phyloP scores from a whole-genome alignment of 2,113 vertebrate species.

The Panthera leo region DNA sequence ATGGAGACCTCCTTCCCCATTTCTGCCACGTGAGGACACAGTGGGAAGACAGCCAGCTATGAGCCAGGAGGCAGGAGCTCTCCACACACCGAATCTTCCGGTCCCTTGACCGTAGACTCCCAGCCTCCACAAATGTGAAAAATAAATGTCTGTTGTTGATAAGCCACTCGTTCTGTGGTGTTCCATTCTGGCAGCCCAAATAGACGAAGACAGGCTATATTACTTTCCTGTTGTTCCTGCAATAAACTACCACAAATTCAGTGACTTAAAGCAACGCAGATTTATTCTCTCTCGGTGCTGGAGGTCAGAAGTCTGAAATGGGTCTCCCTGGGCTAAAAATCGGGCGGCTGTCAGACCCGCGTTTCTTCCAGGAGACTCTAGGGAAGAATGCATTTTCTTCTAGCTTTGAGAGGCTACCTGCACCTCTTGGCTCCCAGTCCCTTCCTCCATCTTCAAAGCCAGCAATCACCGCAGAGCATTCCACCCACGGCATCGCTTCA shows the following conservation, averaged over 20 bases:
- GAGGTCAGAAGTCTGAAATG: not conserved
- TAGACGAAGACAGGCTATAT: not conserved
- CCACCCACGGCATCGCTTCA: no score
- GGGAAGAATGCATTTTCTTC: not conserved
- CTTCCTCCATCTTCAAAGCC: not conserved
- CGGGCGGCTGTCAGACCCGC: fast-evolving
- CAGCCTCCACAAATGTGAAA: not conserved
- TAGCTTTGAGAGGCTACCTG: not conserved
- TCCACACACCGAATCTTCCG: not conserved
- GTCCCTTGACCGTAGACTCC: not conserved
- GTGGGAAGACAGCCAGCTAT: not conserved
- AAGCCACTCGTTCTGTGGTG: not conserved
- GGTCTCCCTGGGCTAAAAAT: not conserved
- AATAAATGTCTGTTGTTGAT: not conserved
- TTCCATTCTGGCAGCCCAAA: not conserved
- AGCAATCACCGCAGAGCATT: not conserved
- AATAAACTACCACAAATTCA: not conserved
- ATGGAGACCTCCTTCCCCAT: not conserved
- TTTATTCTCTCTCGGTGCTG: not conserved
- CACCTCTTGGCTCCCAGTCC: not conserved
- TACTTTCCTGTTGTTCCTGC: not conserved
- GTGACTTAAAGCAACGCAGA: not conserved
- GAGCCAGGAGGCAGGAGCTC: not conserved
- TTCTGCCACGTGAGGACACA: not conserved
- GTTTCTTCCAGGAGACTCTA: not conserved